Percentiles rank a stretch among this genome's conserved stretches.
phyloP scores from a whole-genome alignment of 2,888 invertebrate genomes.

The Agrochola circellaris region DNA sequence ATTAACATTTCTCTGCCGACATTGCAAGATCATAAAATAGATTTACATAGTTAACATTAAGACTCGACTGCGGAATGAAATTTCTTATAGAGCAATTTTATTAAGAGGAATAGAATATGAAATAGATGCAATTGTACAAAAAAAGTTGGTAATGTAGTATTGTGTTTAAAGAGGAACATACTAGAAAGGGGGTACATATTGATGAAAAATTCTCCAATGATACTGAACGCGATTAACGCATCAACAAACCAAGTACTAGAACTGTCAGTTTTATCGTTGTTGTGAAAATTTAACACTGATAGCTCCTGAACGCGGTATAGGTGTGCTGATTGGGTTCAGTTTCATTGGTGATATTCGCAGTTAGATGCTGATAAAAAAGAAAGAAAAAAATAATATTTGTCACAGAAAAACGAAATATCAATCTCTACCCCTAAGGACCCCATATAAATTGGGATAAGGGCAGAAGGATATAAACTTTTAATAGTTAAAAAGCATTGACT shows the following conservation, averaged over 20 bases:
- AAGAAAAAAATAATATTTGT: no score
- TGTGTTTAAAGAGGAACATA: not conserved
- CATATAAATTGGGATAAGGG: not conserved
- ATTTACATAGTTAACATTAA: conserved; percentile 46
- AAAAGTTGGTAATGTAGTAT: not conserved
- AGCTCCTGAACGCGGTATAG: no score
- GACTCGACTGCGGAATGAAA: conserved; percentile 31
- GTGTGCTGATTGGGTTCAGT: no score
- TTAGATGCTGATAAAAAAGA: no score
- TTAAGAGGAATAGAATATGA: not conserved
- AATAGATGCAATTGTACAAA: not conserved
- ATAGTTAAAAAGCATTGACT: not conserved
- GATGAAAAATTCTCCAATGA: no score
- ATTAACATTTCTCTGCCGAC: conserved; percentile 41
- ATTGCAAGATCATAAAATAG: conserved; percentile 52
- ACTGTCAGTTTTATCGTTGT: no score
- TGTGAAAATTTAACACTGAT: no score
- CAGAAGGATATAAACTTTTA: not conserved
- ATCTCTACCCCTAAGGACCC: not conserved
- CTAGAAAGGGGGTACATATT: no score
- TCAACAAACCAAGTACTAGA: no score
- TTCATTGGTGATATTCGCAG: no score
- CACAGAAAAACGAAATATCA: no score
- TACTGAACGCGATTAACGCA: no score
- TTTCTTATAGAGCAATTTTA: conserved; percentile 11